Base-by-base conservation (phyloP, 2,797 vertebrate species). In the Chelon labrosus region DNA sequence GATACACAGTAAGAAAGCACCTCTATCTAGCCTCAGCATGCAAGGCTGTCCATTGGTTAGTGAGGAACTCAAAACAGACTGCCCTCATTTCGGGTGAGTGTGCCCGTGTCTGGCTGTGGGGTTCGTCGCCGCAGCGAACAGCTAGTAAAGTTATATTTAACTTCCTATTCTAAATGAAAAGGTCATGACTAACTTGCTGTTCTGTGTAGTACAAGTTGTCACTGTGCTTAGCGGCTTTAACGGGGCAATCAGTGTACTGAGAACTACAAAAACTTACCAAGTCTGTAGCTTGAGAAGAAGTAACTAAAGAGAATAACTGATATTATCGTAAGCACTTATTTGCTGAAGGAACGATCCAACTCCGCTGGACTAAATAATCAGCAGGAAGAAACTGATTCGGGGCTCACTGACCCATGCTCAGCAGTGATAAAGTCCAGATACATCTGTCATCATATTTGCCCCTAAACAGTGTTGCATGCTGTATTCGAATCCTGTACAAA, bases 261-360 rank as follows among this genome's bases (percentile, higher is more conserved):
- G 35, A 66, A 68, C 82, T 80, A 83, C 77, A 88, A 81, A 70
- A 80, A 90, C 81, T 90, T 88, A 89, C 87, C 90, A 83, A 83
- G 70, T 88, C 79, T 81, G 83, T 70, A 84, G 77, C 65, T 63
- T 62, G 9, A 78, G 10, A 61, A 46, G 17, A 58, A 8, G 20
- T 17, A 38, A 19, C 35, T 12, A 55, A 54, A 47, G 16, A 51
- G 25, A 56, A 35, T 56, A 35, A 56, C 9, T 20, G 2, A 47
- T 2, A 7, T 10, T 27, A 31, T 5, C 4, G 31, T 46, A 49
- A 57, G 35, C 11, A 54, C 25, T 27, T 39, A 17, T 72, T 37
- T 39, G 56, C 17, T 35, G 7, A 56, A 25, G 10, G 16, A 69
- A 62, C 8, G 13, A 52, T 46, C 3, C 4, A 60, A 57, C 16